A percentile compares a stretch with the other conserved stretches of the same genome.
These are phyloP conservation scores for Panulirus ornatus DNA, from an alignment of 1,140 invertebrate genomes.

Conservation along the genomic window DNA sequence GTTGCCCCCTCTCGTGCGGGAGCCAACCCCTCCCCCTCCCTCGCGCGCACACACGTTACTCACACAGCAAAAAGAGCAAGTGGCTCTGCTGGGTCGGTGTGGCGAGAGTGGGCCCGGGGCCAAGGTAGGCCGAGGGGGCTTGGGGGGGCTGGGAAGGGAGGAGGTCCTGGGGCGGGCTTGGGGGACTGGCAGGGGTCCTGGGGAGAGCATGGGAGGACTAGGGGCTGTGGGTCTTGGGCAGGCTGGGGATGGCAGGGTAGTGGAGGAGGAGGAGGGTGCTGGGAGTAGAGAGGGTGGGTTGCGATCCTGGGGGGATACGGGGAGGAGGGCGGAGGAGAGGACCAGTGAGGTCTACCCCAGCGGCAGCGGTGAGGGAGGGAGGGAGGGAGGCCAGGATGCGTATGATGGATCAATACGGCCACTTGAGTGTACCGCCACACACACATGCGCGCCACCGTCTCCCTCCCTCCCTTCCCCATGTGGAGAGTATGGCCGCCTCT, in stretches of 20 bases:
- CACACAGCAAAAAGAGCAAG: too few species aligned
- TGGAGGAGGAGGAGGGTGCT: background rate
- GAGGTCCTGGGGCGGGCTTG: background rate
- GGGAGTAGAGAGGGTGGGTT: background rate
- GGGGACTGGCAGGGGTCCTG: background rate
- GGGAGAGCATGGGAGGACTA: background rate
- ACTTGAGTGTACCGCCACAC: constrained; percentile 51
- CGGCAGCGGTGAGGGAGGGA: constrained; percentile 3
- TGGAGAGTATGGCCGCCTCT: too few species aligned
- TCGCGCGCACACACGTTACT: too few species aligned
- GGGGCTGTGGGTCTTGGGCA: background rate
- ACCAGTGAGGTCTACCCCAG: background rate
- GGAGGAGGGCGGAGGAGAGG: background rate
- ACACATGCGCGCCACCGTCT: background rate
- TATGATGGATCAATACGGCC: constrained; percentile 67
- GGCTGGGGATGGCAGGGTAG: background rate
- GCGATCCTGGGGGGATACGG: background rate
- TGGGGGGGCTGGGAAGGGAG: too few species aligned
- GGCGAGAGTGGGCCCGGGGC: background rate
- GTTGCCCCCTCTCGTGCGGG: too few species aligned
- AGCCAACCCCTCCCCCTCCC: too few species aligned
- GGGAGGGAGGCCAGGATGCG: constrained; percentile 35
- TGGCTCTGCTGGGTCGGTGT: background rate
- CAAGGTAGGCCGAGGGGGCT: background rate
- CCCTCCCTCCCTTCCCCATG: background rate